Base-by-base conservation (phyloP, 2,797 vertebrate species). In the Chromobotia macracanthus region DNA sequence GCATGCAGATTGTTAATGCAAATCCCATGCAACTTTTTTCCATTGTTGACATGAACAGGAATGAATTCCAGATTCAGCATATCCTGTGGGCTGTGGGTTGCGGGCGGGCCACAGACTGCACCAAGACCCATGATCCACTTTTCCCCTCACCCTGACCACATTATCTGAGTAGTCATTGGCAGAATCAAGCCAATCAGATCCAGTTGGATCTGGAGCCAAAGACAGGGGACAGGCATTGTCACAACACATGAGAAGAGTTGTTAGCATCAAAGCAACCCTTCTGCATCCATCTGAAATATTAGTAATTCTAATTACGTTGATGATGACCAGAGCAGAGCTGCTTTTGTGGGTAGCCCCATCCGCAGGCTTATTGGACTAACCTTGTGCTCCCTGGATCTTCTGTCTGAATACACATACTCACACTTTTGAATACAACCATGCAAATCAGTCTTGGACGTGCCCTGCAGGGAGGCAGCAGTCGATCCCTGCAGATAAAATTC, bases 271-370 rank as follows among this genome's bases (percentile, higher is more conserved):
- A 85, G 87, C 84, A 71, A 86, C 87, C 82, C 83, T 84, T 83
- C 80, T 84, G 87, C 81, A 84, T 89, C 86, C 88, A 87, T 85
- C 86, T 92, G 88, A 92, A 92, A 93, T 91, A 93, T 92, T 91
- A 90, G 91, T 92, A 90, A 91, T 90, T 87, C 86, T 91, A 91
- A 93, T 89, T 89, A 91, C 87, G 86, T 74, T 80, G 86, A 84
- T 88, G 87, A 88, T 92, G 89, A 91, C 90, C 91, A 86, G 86
- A 87, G 89, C 89, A 86, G 77, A 55, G 31, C 81, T 84, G 89
- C 85, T 87, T 85, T 81, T 28, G 19, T 23, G 35, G 77, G 53
- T 69, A 77, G 71, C 76, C 82, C 84, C 86, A 72, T 83, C 79
- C 55, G 82, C 87, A 83, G 84, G 81, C 88, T 90, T 91, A 91